Evolutionary conservation across 2,888 invertebrate genomes (phyloP), one percentile per base, ranked within the genome.

Genomic region (Sarcophaga caerulescens): DNA sequence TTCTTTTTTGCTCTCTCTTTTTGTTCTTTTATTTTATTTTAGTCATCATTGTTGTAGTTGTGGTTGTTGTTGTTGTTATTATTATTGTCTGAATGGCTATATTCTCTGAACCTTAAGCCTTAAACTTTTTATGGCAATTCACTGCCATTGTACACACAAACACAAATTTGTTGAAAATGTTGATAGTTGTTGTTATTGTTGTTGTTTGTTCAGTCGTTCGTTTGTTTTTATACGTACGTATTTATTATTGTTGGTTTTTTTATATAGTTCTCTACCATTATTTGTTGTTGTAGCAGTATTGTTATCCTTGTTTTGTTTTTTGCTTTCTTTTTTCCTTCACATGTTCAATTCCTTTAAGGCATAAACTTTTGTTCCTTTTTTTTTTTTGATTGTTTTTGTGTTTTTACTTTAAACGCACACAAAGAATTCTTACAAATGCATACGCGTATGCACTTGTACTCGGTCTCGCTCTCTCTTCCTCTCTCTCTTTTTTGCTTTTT

Each of bases 71-170:
- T 76, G 70, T 69, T 83, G 80, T 52, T 70, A 52, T 65, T 57
- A 63, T 65, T 19, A 57, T 23, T 69, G 52, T 79, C 52, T 76
- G 71, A 66, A 79, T 77, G 45, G 68, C 69, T 63, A 23, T 79
- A 63, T 85, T 77, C 68, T 73, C 45, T 75, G 78, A 78, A 83
- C 71, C 71, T 82, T 71, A 85, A 85, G 83, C 84, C 85, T 82
- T 81, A 75, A 75, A 81, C 81, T 81, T 81, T 76, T 76, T 57
- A 81, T 81, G 57, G 57, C 57, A 76, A 70, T 81, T 81, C 70
- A 70, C 81, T 76, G 81, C 59, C 73, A 80, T 60, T 59, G 17
- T 66, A 59, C 66, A 65, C 35, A 68, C 44, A 60, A 21, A 35
- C 25, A 57, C 35, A 35, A 75, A 52, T 60, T 82, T 73, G 77